A percentile compares a stretch with the other conserved stretches of the same genome.
phyloP scores from a whole-genome alignment of 2,888 invertebrate genomes.

The Drosophila hamatofila region DNA sequence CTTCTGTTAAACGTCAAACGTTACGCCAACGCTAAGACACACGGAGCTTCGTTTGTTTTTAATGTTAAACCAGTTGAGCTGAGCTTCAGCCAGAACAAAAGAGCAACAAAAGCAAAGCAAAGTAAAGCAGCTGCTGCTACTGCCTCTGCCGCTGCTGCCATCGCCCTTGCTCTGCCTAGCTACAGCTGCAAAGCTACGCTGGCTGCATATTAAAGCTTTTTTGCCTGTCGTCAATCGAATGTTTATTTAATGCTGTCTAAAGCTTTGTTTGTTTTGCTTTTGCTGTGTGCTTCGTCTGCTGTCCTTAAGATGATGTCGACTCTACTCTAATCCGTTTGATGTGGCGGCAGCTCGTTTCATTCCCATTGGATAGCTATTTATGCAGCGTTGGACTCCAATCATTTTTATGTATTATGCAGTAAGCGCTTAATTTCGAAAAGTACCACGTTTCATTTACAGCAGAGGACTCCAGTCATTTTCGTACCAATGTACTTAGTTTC shows the following conservation, averaged over 20 bases:
- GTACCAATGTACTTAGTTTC: neutral
- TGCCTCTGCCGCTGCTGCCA: slow-evolving; percentile 29
- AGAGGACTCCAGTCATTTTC: neutral
- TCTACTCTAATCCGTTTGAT: slow-evolving; percentile 9
- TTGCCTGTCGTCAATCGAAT: slow-evolving; percentile 12
- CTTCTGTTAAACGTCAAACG: slow-evolving; percentile 61
- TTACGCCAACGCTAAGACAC: slow-evolving; percentile 68
- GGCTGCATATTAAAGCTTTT: slow-evolving; percentile 69
- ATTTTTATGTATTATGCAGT: neutral
- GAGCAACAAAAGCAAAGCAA: slow-evolving; percentile 46
- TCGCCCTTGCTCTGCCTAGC: slow-evolving; percentile 32
- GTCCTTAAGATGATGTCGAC: slow-evolving; percentile 26
- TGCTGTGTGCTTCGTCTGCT: slow-evolving; percentile 30
- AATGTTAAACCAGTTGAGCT: slow-evolving; percentile 70
- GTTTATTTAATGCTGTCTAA: slow-evolving; percentile 29
- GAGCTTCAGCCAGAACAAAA: slow-evolving; percentile 59
- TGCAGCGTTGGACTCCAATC: slow-evolving; percentile 7
- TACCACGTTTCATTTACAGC: neutral
- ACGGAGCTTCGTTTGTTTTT: slow-evolving; percentile 49
- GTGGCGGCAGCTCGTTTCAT: slow-evolving; percentile 17
- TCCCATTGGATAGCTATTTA: slow-evolving; percentile 7
- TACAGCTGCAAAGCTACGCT: slow-evolving; percentile 53
- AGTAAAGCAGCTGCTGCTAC: slow-evolving; percentile 8
- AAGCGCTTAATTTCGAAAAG: slow-evolving; percentile 3
- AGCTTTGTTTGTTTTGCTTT: slow-evolving; percentile 52